Conservation (phyloP, 2,888 invertebrate genomes). For the Tipula vernalis region DNA sequence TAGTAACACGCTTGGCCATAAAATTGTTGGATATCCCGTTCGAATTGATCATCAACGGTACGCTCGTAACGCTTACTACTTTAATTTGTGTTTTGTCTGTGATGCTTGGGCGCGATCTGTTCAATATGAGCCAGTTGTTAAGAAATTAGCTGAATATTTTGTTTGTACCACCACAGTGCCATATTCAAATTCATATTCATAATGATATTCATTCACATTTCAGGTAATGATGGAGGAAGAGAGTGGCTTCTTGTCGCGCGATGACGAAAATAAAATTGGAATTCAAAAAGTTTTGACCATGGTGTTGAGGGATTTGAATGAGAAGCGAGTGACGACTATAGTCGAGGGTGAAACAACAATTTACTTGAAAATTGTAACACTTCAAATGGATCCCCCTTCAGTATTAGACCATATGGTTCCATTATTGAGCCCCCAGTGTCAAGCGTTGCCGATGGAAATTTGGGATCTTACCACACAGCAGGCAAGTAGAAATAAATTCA, state of each 20-base stretch:
- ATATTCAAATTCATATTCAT: background rate
- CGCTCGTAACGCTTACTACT: conserved; percentile 85
- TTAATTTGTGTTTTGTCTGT: conserved; percentile 91
- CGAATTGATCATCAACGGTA: conserved; percentile 81
- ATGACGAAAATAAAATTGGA: conserved; percentile 47
- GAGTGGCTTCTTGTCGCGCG: conserved; percentile 65
- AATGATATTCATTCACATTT: conserved; percentile 10
- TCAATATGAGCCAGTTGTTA: conserved; percentile 88
- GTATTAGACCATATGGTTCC: conserved; percentile 88
- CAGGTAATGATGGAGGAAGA: conserved; percentile 78
- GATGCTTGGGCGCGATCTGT: conserved; percentile 79
- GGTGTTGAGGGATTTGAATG: conserved; percentile 71
- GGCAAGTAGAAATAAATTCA: conserved; percentile 34
- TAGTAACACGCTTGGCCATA: conserved; percentile 57
- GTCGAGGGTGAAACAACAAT: conserved; percentile 79
- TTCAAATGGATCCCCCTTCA: conserved; percentile 65
- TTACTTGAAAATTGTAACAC: conserved; percentile 75
- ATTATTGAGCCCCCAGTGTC: conserved; percentile 53
- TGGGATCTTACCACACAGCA: conserved; percentile 95
- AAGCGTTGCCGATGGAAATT: conserved; percentile 52
- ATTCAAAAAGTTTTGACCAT: conserved; percentile 65
- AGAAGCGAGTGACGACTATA: conserved; percentile 61
- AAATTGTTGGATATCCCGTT: conserved; percentile 87
- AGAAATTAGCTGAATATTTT: conserved; percentile 85
- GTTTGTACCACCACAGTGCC: conserved; percentile 37